phyloP scores from a whole-genome alignment of 2,113 vertebrate genomes.

The Nothoprocta pentlandii region DNA sequence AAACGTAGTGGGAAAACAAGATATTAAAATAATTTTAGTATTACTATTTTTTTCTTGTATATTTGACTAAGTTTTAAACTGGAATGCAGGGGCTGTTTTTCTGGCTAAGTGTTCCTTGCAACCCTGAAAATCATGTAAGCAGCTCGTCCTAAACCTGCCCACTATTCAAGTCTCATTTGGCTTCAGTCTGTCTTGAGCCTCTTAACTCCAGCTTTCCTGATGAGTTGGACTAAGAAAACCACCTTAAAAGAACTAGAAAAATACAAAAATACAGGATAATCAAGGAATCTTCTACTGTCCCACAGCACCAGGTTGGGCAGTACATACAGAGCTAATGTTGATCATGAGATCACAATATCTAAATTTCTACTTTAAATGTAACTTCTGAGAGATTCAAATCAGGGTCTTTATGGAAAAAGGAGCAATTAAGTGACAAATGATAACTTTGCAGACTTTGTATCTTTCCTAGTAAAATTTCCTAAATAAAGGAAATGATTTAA shows the following conservation, averaged over 20 bases:
- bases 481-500: background rate
- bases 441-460: background rate
- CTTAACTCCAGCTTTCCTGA: background rate
- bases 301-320: background rate
- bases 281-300: background rate
- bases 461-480: background rate
- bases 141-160: background rate
- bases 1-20: background rate
- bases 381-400: background rate
- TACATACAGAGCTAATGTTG: background rate
- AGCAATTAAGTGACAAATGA: background rate
- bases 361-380: background rate
- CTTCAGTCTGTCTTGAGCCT: background rate
- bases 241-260: background rate
- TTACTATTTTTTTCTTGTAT: background rate
- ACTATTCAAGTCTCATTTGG: background rate
- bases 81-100: background rate
- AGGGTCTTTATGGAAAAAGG: background rate
- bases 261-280: background rate
- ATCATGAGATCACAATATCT: fast-evolving
- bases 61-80: background rate
- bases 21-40: background rate
- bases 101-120: background rate
- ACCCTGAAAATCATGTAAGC: background rate
- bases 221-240: background rate